phyloP scores from a whole-genome alignment of 2,113 vertebrate genomes.

The Crotophaga sulcirostris region DNA sequence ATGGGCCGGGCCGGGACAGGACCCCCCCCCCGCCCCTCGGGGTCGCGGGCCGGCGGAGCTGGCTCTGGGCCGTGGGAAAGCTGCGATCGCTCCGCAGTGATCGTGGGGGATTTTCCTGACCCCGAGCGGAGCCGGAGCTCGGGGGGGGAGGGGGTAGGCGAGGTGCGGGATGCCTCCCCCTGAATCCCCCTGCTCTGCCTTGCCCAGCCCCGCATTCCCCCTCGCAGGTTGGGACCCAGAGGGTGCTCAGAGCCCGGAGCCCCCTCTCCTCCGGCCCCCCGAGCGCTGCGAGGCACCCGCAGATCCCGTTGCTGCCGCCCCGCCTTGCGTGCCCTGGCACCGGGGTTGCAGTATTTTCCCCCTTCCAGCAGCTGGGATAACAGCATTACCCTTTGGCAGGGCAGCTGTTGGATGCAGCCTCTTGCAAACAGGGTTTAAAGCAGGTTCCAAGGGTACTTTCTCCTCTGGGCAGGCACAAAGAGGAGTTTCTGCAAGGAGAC shows the following conservation, averaged over 20 bases:
- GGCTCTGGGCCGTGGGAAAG: neutral
- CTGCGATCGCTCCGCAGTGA: neutral
- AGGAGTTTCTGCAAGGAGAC: neutral
- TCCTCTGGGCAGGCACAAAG: neutral
- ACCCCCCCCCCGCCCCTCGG: neutral
- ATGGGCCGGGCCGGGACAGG: neutral
- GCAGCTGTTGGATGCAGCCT: neutral
- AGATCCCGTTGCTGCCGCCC: neutral
- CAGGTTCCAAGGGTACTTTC: neutral
- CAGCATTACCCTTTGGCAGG: neutral
- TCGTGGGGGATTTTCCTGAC: neutral
- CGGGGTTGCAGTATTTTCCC: neutral
- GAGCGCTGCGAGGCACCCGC: neutral
- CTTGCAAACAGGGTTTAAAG: accelerated
- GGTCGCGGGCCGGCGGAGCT: neutral
- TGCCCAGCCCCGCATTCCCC: neutral
- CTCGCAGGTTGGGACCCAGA: neutral
- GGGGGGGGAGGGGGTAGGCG: too few species aligned
- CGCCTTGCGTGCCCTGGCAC: neutral
- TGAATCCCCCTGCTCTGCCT: too few species aligned
- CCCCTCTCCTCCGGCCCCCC: neutral
- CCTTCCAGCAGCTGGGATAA: neutral
- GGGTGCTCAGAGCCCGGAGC: neutral
- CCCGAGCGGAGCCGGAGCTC: too few species aligned
- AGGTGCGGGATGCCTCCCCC: too few species aligned